phyloP scores from a whole-genome alignment of 2,113 vertebrate genomes.

The Agapornis roseicollis region DNA sequence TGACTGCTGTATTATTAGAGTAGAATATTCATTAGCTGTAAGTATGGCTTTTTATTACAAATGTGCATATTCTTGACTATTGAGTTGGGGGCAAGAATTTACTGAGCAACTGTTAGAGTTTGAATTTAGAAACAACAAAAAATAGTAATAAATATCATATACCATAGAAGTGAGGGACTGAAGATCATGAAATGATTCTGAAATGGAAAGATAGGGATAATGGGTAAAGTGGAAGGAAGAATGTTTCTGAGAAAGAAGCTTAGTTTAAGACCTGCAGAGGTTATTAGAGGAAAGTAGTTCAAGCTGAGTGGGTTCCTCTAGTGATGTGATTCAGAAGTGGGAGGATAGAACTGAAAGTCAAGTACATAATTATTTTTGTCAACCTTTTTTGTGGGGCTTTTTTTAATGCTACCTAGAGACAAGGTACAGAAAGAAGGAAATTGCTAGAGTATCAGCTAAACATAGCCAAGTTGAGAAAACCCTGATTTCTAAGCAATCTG shows the following conservation, averaged over 20 bases:
- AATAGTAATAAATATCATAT: neutral
- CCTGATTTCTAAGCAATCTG: neutral
- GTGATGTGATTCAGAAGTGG: neutral
- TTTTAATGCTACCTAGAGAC: neutral
- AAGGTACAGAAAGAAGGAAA: neutral
- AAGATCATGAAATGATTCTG: neutral
- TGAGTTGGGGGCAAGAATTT: neutral
- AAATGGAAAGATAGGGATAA: neutral
- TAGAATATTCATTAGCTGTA: conserved; percentile 84
- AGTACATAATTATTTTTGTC: neutral
- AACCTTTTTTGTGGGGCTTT: neutral
- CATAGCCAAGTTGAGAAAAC: neutral
- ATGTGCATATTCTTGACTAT: neutral
- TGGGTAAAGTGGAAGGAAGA: neutral
- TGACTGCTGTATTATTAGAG: conserved; percentile 82
- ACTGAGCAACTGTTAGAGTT: neutral
- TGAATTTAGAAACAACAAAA: neutral
- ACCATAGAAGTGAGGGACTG: neutral
- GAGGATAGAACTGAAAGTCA: neutral
- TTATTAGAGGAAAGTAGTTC: neutral
- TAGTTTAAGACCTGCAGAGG: neutral
- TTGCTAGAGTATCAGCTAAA: neutral
- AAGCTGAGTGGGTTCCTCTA: neutral
- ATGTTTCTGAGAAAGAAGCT: neutral
- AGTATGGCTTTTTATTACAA: conserved; percentile 32